phyloP scores from a whole-genome alignment of 2,888 invertebrate genomes.

The Mesoligia furuncula region DNA sequence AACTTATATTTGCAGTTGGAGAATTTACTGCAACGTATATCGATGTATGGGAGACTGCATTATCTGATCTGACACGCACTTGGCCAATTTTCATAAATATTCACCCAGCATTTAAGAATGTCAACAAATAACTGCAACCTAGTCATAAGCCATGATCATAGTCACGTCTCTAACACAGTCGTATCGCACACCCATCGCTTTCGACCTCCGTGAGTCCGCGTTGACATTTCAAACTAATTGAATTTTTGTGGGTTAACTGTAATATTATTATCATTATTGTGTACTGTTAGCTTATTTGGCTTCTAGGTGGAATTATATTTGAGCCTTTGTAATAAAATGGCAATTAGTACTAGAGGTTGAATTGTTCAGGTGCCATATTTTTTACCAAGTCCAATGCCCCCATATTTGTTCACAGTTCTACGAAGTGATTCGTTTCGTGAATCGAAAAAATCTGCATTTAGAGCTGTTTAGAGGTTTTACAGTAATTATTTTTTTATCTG shows the following conservation, averaged over 20 bases:
- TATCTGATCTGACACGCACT: not conserved
- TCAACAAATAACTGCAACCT: constrained; percentile 25
- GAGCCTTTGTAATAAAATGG: constrained; percentile 25
- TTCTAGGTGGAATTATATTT: constrained; percentile 29
- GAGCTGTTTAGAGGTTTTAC: constrained; percentile 36
- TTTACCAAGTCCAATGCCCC: constrained; percentile 41
- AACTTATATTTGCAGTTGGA: not conserved
- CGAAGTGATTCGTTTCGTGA: constrained; percentile 33
- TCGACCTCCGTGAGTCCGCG: constrained; percentile 52
- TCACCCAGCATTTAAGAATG: constrained; percentile 3
- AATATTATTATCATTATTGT: constrained; percentile 1
- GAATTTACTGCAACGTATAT: not conserved
- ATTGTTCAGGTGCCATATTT: constrained; percentile 31
- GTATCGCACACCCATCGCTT: constrained; percentile 69
- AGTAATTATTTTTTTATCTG: constrained; percentile 42
- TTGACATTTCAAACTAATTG: constrained; percentile 71
- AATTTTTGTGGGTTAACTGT: constrained; percentile 61
- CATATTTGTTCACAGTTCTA: constrained; percentile 7
- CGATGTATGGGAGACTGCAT: not conserved
- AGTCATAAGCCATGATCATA: constrained; percentile 48
- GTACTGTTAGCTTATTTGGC: constrained; percentile 21
- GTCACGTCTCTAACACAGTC: constrained; percentile 71
- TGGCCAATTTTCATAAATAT: not conserved
- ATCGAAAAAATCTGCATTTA: constrained; percentile 47
- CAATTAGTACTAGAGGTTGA: constrained; percentile 42